A percentile compares a stretch with the other conserved stretches of the same genome.
These are phyloP conservation scores for Bombylius major DNA, from an alignment of 2,888 invertebrate species.

Conservation along the genomic window DNA sequence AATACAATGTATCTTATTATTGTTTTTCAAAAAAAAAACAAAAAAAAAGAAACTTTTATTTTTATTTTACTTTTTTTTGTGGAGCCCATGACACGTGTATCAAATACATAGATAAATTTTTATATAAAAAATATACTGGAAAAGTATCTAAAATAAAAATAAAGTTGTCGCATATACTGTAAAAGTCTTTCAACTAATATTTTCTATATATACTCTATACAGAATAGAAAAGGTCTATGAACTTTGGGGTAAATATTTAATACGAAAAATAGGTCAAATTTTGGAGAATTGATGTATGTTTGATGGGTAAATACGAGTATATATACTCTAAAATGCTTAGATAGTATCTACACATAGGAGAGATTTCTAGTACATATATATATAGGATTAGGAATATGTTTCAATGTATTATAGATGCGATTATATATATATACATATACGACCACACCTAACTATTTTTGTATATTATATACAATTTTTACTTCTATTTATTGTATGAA, in stretches of 20 bases:
- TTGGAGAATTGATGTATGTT: not conserved
- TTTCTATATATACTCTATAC: not conserved
- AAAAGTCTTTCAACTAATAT: not conserved
- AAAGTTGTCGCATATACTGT: not conserved
- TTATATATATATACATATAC: not conserved
- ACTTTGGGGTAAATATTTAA: not conserved
- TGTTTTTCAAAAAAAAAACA: too few species aligned
- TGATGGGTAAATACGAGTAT: too few species aligned
- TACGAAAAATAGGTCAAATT: slow-evolving; percentile 6
- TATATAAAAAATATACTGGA: not conserved
- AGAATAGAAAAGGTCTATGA: slow-evolving; percentile 1
- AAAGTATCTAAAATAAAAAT: too few species aligned
- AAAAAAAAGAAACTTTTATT: too few species aligned
- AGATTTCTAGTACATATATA: too few species aligned
- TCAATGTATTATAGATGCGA: too few species aligned
- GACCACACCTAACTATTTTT: not conserved
- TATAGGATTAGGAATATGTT: too few species aligned
- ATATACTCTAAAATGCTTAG: too few species aligned
- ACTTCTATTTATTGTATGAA: too few species aligned
- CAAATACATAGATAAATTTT: not conserved
- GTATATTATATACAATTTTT: too few species aligned
- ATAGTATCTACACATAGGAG: too few species aligned
- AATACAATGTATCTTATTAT: too few species aligned
- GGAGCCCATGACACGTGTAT: not conserved
- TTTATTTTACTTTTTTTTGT: not conserved